Evolutionary conservation across 2,797 vertebrate species (phyloP).

Genomic region (Orestias chungarensis): DNA sequence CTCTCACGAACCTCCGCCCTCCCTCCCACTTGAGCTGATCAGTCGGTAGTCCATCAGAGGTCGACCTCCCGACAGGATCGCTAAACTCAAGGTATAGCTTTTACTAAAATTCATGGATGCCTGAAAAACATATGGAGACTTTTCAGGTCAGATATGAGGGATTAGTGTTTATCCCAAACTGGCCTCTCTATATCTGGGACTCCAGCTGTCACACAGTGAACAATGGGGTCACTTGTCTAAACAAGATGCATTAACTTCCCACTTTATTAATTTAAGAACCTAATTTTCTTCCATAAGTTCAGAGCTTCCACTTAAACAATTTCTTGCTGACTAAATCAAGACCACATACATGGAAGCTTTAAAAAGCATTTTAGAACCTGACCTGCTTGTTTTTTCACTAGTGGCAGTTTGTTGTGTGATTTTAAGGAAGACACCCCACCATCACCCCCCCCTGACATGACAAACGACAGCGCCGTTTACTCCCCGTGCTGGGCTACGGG

Average conservation of each 20-base stretch:
- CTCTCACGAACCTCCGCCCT: constrained; percentile 55
- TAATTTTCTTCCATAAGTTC: constrained; percentile 46
- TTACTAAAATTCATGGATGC: constrained; percentile 26
- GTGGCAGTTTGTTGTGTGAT: constrained; percentile 44
- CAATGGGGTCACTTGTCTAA: constrained; percentile 70
- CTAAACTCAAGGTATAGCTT: constrained; percentile 37
- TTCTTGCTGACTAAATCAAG: constrained; percentile 15
- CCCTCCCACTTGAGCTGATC: constrained; percentile 48
- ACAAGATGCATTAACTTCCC: constrained; percentile 44
- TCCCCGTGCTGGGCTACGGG: constrained; percentile 59
- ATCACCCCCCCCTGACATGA: constrained; percentile 53
- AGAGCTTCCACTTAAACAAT: constrained; percentile 26
- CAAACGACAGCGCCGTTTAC: constrained; percentile 68
- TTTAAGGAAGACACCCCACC: constrained; percentile 29
- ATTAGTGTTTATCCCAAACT: constrained; percentile 64
- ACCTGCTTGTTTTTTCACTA: constrained; percentile 16
- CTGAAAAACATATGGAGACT: constrained; percentile 40
- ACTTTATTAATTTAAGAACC: neutral
- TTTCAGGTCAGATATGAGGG: constrained; percentile 59
- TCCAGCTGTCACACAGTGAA: constrained; percentile 70
- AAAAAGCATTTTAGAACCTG: constrained; percentile 4
- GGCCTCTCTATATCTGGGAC: constrained; percentile 52
- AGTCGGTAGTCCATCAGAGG: constrained; percentile 53
- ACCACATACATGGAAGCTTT: constrained; percentile 5
- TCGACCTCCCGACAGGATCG: constrained; percentile 50